Conservation (phyloP, 1,140 invertebrate species). For the Calosoma granatense region DNA sequence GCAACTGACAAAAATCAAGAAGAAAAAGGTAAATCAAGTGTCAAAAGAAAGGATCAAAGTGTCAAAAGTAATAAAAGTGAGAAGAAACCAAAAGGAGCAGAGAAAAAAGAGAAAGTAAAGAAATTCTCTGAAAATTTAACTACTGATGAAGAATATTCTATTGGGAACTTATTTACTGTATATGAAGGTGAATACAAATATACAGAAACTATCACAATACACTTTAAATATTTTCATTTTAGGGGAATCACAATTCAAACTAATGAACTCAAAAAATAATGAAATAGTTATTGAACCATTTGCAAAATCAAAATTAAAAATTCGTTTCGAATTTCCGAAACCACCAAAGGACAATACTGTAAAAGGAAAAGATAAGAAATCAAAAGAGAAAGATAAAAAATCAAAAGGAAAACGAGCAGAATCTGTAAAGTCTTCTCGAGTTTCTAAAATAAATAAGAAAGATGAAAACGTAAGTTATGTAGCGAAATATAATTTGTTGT, state of each 20-base stretch:
- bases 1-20: neutral
- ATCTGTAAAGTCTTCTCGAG: neutral
- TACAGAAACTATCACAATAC: neutral
- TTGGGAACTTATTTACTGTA: neutral
- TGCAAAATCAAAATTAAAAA: neutral
- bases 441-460: neutral
- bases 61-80: neutral
- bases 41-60: neutral
- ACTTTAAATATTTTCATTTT: neutral
- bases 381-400: neutral
- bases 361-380: neutral
- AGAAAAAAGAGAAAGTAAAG: too few species aligned
- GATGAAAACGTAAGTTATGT: neutral
- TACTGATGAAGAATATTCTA: neutral
- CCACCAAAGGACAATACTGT: neutral
- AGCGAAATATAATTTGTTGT: neutral
- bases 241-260: neutral
- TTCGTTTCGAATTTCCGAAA: neutral
- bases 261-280: neutral
- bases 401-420: neutral
- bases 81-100: neutral
- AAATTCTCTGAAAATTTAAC: neutral
- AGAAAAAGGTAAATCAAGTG: neutral
- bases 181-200: neutral
- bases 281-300: neutral